phyloP scores from a whole-genome alignment of 2,113 vertebrate genomes.

The Peromyscus maniculatus region DNA sequence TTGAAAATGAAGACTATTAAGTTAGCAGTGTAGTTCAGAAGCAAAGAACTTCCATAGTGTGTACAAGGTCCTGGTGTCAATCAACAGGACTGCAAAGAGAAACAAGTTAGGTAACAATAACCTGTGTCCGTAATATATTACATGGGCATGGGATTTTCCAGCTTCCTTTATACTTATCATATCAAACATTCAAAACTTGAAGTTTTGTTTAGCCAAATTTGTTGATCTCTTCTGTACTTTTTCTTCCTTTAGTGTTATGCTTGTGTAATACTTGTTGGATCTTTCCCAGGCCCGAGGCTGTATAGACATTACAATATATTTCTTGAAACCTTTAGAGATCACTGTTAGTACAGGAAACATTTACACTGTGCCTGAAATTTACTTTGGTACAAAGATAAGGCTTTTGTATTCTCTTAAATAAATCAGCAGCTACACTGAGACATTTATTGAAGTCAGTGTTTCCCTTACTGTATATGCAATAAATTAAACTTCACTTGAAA shows the following conservation, averaged over 20 bases:
- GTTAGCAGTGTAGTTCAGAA: not conserved
- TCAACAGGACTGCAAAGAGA: not conserved
- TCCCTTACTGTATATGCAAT: not conserved
- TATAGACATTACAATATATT: conserved; percentile 33
- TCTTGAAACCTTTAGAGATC: conserved; percentile 14
- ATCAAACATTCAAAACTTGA: conserved; percentile 17
- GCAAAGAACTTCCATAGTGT: not conserved
- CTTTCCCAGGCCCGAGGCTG: not conserved
- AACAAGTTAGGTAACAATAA: not conserved
- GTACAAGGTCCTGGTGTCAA: not conserved
- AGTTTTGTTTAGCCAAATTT: conserved; percentile 16
- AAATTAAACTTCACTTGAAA: conserved; percentile 38
- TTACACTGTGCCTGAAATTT: conserved; percentile 47
- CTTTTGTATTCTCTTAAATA: conserved; percentile 54
- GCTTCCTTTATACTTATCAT: conserved; percentile 33
- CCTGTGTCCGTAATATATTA: not conserved
- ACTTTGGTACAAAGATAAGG: conserved; percentile 40
- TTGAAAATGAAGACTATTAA: not conserved
- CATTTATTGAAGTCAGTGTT: conserved; percentile 1
- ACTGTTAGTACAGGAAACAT: conserved; percentile 46
- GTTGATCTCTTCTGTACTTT: not conserved
- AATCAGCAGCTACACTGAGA: not conserved
- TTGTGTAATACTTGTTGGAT: not conserved
- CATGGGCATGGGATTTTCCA: not conserved
- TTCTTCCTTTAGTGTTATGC: not conserved